Evolutionary conservation across 2,797 vertebrate species (phyloP).

Genomic region (Karalla daura): DNA sequence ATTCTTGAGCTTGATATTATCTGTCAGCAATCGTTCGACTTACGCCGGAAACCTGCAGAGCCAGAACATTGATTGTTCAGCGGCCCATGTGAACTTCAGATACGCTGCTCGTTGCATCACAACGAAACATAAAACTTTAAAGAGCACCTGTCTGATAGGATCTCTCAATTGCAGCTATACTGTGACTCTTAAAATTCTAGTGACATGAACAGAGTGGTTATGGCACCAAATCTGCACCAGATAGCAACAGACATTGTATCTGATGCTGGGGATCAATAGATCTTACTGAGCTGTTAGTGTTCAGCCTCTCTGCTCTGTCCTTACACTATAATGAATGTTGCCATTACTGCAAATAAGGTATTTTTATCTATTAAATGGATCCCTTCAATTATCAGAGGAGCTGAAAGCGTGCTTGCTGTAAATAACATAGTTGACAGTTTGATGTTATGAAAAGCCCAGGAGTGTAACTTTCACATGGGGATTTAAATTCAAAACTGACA

Average conservation of each 20-base stretch:
- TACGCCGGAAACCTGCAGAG: constrained; percentile 6
- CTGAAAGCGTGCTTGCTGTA: background rate
- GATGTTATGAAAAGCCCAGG: background rate
- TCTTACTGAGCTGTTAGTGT: background rate
- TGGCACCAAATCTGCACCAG: constrained; percentile 2
- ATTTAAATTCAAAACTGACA: constrained; percentile 42
- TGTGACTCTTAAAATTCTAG: background rate
- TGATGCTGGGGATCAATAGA: constrained; percentile 3
- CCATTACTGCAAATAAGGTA: constrained; percentile 12
- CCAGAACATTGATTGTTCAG: constrained; percentile 21
- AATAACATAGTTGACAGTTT: constrained; percentile 2
- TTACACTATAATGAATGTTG: background rate
- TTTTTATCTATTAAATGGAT: constrained; percentile 3
- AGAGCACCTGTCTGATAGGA: background rate
- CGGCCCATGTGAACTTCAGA: constrained; percentile 7
- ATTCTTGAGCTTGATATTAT: constrained; percentile 49
- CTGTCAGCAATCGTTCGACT: constrained; percentile 50
- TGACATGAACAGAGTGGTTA: constrained; percentile 12
- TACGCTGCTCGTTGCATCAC: background rate
- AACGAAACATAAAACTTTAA: constrained; percentile 11
- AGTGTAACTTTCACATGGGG: background rate
- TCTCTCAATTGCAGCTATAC: constrained; percentile 1
- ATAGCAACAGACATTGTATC: constrained; percentile 1
- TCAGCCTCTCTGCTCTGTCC: background rate
- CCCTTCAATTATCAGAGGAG: background rate